phyloP scores from a whole-genome alignment of 2,888 invertebrate genomes.

The Conomelus anceps region DNA sequence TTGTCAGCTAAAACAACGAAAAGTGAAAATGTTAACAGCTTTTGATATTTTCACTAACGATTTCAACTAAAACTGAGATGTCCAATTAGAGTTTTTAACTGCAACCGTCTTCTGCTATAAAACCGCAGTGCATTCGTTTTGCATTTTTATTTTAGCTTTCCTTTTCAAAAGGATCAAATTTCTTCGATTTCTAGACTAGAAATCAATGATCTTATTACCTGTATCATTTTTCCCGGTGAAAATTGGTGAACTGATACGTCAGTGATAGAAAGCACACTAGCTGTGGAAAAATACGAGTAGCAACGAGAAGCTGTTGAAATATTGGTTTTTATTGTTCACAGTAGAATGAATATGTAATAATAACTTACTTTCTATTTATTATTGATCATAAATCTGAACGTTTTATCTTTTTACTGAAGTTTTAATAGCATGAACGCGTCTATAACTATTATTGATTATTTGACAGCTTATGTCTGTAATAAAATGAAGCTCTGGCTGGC shows the following conservation, averaged over 20 bases:
- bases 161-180: background rate
- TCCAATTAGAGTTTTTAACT: background rate
- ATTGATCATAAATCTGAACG: background rate
- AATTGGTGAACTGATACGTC: no score
- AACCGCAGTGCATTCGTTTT: background rate
- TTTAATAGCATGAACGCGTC: no score
- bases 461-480: no score
- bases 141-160: background rate
- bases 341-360: background rate
- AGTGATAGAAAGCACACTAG: no score
- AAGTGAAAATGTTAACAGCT: background rate
- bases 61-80: background rate
- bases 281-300: no score
- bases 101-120: background rate
- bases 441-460: no score
- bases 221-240: no score
- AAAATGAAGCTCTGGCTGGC: no score
- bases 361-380: background rate
- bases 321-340: background rate
- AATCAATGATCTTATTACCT: no score
- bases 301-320: background rate
- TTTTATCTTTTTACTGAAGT: background rate
- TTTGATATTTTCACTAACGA: background rate
- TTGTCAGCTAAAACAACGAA: background rate
- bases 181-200: background rate